phyloP scores from a whole-genome alignment of 2,113 vertebrate species.

The Bos javanicus region DNA sequence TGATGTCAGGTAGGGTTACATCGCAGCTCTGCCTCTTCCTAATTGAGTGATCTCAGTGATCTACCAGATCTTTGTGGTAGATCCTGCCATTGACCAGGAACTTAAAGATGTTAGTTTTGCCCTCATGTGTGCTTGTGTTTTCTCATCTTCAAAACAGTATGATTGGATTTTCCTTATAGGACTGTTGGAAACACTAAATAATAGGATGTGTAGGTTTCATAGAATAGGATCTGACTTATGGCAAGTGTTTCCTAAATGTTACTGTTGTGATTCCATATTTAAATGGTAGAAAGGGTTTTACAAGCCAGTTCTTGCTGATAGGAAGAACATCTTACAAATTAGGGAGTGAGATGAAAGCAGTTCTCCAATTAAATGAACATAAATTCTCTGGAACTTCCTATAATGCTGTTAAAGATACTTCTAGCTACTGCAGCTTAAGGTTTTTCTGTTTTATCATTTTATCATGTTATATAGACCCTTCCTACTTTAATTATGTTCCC shows the following conservation, averaged over 20 bases:
- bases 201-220: background rate
- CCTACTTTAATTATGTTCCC: background rate
- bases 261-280: background rate
- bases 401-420: background rate
- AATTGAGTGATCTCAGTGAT: background rate
- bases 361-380: background rate
- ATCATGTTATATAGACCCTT: background rate
- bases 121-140: background rate
- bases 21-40: background rate
- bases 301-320: background rate
- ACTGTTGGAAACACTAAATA: background rate
- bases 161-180: background rate
- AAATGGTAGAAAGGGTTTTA: background rate
- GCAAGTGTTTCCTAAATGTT: background rate
- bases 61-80: background rate
- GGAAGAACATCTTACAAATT: background rate
- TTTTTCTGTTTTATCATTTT: background rate
- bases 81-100: background rate
- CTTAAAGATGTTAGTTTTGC: background rate
- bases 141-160: background rate
- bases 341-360: background rate
- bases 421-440: background rate
- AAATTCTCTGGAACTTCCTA: background rate
- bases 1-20: background rate
- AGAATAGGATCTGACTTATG: background rate